Evolutionary conservation across 2,888 invertebrate species (phyloP), one percentile per base, ranked within the genome.

Genomic region (Phortica magna): DNA sequence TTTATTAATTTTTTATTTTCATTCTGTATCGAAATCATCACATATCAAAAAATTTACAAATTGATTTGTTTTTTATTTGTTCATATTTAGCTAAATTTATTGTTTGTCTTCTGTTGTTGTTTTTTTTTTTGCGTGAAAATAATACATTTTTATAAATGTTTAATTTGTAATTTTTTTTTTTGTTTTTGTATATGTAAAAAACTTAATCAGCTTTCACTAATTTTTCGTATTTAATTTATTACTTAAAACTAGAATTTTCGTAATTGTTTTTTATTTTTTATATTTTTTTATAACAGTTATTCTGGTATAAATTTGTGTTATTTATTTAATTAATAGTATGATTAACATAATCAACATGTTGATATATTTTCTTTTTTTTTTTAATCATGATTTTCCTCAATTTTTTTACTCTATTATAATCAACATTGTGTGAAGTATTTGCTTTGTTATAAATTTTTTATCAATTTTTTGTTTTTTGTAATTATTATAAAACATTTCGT

Each of bases 11-110:
- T 82, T 84, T 83, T 87, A 82, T 81, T 79, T 85, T 83, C 82
- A 84, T 82, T 88, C 53, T 17, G 81, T 88, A 84, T 81, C 82
- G 86, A 88, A 90, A 89, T 90, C 89, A 89, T 89, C 90, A 89
- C 89, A 88, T 88, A 88, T 88, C 87, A 88, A 88, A 88, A 89
- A 88, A 84, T 89, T 84, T 88, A 86, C 87, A 89, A 86, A 88
- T 84, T 48, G 82, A 83, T 83, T 80, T 81, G 78, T 78, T 80
- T 73, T 74, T 84, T 9, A 65, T 41, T 72, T 55, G 17, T 70
- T 74, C 48, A 61, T 41, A 65, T 9, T 65, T 87, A 88, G 80
- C 88, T 88, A 85, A 80, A 79, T 72, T 82, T 79, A 64, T 76
- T 77, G 55, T 74, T 31, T 48, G 39, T 59, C 53, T 68, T 68